These are phyloP conservation scores for Aphis craccivora DNA, from an alignment of 1,140 invertebrate genomes.

Conservation along the genomic window DNA sequence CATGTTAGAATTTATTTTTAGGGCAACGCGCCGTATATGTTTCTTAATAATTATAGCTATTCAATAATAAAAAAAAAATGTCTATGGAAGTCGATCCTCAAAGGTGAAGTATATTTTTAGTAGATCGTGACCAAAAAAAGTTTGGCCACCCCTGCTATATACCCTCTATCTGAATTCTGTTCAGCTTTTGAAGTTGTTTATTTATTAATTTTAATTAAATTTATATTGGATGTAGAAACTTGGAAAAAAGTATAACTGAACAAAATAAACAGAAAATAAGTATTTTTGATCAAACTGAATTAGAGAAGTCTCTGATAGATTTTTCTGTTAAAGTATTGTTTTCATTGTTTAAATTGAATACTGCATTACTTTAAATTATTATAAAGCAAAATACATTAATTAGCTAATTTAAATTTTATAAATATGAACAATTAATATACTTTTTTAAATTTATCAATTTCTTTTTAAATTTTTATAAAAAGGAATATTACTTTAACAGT, in stretches of 20 bases:
- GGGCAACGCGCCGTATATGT: no score
- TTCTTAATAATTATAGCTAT: no score
- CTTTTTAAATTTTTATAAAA: no score
- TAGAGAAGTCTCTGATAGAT: not conserved
- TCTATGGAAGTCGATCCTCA: no score
- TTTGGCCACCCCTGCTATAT: not conserved
- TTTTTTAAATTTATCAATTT: not conserved
- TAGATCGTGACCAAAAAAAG: no score
- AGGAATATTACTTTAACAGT: no score
- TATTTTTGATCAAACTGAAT: not conserved
- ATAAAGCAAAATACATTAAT: not conserved
- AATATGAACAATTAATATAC: not conserved
- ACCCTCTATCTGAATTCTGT: not conserved
- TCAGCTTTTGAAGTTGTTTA: not conserved
- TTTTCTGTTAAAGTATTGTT: not conserved
- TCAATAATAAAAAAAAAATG: no score
- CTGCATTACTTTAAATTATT: not conserved
- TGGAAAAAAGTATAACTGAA: not conserved
- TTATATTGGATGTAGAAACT: not conserved
- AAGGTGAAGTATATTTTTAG: no score
- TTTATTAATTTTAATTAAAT: conserved; percentile 2
- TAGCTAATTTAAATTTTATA: not conserved
- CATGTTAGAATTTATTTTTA: no score
- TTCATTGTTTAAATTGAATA: not conserved
- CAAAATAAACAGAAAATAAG: not conserved